phyloP scores from a whole-genome alignment of 2,797 vertebrate genomes.

The Liparis tanakae region DNA sequence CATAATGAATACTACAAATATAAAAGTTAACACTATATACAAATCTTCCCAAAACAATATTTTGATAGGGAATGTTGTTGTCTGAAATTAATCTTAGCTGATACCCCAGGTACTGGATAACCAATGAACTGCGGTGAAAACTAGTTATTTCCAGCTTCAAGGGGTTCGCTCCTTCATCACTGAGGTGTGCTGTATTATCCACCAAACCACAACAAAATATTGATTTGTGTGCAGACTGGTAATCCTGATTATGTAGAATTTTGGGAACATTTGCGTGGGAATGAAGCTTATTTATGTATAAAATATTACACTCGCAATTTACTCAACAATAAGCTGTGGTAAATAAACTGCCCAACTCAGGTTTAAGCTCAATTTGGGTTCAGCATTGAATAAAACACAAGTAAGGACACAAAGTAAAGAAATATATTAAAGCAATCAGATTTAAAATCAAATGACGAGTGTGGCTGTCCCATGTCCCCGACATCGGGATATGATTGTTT shows the following conservation, averaged over 20 bases:
- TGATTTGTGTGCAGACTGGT: not conserved
- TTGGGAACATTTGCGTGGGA: not conserved
- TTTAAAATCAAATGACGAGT: slow-evolving; percentile 1
- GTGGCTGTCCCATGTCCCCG: not conserved
- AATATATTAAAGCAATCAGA: not conserved
- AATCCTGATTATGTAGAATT: not conserved
- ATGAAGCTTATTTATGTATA: not conserved
- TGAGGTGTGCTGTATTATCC: slow-evolving; percentile 1
- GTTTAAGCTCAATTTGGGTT: not conserved
- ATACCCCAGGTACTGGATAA: not conserved
- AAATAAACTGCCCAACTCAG: not conserved
- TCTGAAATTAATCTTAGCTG: not conserved
- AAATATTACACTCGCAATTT: slow-evolving; percentile 3
- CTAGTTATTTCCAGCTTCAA: not conserved
- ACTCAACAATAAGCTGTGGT: not conserved
- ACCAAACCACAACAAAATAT: not conserved
- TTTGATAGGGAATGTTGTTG: slow-evolving; percentile 2
- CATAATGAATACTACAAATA: slow-evolving; percentile 3
- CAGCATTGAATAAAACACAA: not conserved
- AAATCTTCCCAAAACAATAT: not conserved
- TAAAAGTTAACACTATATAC: not conserved
- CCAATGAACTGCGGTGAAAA: not conserved
- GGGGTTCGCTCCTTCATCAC: not conserved
- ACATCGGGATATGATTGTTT: not conserved
- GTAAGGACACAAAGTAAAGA: not conserved